Evolutionary conservation across 2,888 invertebrate species (phyloP).

Genomic region (Halictus ligatus): DNA sequence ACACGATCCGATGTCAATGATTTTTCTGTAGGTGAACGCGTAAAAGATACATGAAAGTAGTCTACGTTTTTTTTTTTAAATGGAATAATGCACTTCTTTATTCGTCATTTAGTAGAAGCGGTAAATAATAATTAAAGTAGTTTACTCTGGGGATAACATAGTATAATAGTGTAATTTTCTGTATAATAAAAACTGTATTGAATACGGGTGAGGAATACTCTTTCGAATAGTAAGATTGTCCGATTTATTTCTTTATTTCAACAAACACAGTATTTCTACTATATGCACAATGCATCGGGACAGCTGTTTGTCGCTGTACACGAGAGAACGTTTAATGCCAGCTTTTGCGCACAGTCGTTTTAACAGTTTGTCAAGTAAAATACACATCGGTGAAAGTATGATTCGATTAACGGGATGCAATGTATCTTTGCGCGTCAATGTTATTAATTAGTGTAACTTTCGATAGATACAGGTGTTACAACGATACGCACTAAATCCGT

Average conservation of each 20-base stretch:
- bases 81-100: neutral
- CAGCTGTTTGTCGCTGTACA: slow-evolving; percentile 54
- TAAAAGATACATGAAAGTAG: neutral
- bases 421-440: slow-evolving; percentile 70
- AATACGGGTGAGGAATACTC: slow-evolving; percentile 11
- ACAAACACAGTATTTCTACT: slow-evolving; percentile 65
- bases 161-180: neutral
- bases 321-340: slow-evolving; percentile 36
- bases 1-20: neutral
- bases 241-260: slow-evolving; percentile 66
- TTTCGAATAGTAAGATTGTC: slow-evolving; percentile 39
- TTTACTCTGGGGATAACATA: neutral
- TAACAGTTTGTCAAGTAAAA: slow-evolving; percentile 41
- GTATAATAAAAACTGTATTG: neutral
- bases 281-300: slow-evolving; percentile 60
- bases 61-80: neutral
- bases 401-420: slow-evolving; percentile 52
- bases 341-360: slow-evolving; percentile 40
- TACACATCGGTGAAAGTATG: slow-evolving; percentile 47
- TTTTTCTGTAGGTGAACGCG: neutral
- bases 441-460: slow-evolving; percentile 69
- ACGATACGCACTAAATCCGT: slow-evolving; percentile 70
- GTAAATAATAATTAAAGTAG: neutral
- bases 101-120: neutral
- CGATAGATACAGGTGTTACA: slow-evolving; percentile 72